Base-by-base conservation (phyloP, 2,113 vertebrate genomes). In the Tautogolabrus adspersus region DNA sequence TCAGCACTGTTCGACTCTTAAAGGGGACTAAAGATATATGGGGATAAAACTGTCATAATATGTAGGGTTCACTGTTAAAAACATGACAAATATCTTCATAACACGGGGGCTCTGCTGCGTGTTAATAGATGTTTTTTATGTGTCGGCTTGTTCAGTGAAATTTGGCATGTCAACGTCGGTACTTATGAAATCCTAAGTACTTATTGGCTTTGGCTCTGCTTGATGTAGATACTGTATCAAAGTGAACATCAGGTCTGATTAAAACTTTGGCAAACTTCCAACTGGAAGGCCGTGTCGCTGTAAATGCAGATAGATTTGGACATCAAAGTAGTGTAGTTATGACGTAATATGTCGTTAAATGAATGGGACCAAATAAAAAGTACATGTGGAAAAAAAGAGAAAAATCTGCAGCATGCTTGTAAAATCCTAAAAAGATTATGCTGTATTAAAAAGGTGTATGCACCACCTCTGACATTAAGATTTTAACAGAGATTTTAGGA, bases 131-230 rank as follows among this genome's bases (percentile, higher is more conserved):
- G 30, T 42, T 42, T 42, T 42, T 42, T 6, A 42, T 42, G 42
- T 34, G 1, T 38, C 63, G 30, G 37, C 34, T 34, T 55, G 62
- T 21, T 11, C 19, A 6, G 46, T 38, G 6, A 22, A 75, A 57
- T 72, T 72, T 66, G 0, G 56, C 63, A 64, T 42, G 37, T 15
- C 74, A 51, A 69, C 58, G 19, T 38, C 44, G 51, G 54, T 18
- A 15, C 10, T 46, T 49, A 8, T 13, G 22, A 57, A 57, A 26
- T 69, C 19, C 40, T 16, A 34, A 34, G 30, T 34, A 6, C 30
- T 34, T 34, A 34, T 34, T 34, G 23, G 40, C 67, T 16, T 8
- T 6, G 8, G 23, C 26, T 40, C 22, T 30, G 18, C 55, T 13
- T 10, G 23, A 15, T 7, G 11, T 13, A 12, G 15, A 26, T 30